phyloP scores from a whole-genome alignment of 2,113 vertebrate genomes.

The Poeciliopsis occidentalis region DNA sequence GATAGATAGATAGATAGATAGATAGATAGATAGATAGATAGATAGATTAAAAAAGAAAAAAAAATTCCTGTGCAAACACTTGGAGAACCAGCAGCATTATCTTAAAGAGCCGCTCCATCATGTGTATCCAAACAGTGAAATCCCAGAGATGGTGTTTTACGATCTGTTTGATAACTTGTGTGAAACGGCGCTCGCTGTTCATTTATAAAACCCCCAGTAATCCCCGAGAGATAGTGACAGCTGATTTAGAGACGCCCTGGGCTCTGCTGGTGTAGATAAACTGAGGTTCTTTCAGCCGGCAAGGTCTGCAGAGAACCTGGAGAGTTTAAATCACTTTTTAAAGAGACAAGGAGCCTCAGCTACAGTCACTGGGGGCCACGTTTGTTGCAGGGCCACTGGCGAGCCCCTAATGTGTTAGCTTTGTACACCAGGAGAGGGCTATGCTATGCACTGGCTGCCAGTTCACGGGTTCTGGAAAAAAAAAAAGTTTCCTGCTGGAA shows the following conservation, averaged over 20 bases:
- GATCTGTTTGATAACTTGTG: conserved; percentile 73
- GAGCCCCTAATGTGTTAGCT: too few relatives aligned
- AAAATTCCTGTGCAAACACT: conserved; percentile 21
- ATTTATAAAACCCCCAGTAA: conserved; percentile 64
- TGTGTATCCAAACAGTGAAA: conserved; percentile 66
- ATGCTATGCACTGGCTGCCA: too few relatives aligned
- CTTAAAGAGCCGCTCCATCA: conserved; percentile 51
- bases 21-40: too few relatives aligned
- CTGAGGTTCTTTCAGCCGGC: conserved; percentile 52
- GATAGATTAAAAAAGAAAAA: too few relatives aligned
- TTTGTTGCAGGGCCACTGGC: too few relatives aligned
- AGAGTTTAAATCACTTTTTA: conserved; percentile 85
- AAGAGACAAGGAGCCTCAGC: conserved; percentile 81
- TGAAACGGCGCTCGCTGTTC: conserved; percentile 62
- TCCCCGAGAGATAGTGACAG: conserved; percentile 65
- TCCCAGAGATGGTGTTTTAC: conserved; percentile 68
- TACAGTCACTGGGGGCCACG: conserved; percentile 49
- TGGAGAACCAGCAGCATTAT: conserved; percentile 32
- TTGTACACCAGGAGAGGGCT: too few relatives aligned
- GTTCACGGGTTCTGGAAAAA: too few relatives aligned
- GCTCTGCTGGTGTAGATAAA: conserved; percentile 62
- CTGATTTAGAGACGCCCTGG: conserved; percentile 65
- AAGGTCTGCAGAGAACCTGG: conserved; percentile 75
- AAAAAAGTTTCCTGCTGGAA: too few relatives aligned
- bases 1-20: too few relatives aligned